These are phyloP conservation scores for Protomyctophum bolini DNA, from an alignment of 2,113 vertebrate species.

Conservation along the genomic window DNA sequence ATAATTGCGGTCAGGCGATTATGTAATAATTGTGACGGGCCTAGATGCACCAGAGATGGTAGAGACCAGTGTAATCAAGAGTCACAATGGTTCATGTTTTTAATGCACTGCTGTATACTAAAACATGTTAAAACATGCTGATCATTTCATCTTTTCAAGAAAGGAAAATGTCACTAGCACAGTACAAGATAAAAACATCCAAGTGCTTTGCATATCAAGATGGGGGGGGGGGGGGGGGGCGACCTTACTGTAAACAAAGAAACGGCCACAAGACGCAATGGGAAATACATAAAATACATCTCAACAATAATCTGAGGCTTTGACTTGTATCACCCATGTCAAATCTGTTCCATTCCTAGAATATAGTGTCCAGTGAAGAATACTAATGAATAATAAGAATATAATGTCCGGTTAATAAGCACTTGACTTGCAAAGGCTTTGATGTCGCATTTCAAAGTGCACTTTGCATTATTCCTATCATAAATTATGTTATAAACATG, in stretches of 20 bases:
- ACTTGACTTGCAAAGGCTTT: slow-evolving; percentile 22
- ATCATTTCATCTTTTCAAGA: slow-evolving; percentile 47
- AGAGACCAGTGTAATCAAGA: slow-evolving; percentile 4
- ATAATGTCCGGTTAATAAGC: too few relatives aligned
- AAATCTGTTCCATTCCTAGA: background rate
- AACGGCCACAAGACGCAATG: slow-evolving; percentile 32
- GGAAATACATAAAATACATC: slow-evolving; percentile 3
- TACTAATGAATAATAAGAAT: too few relatives aligned
- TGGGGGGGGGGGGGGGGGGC: background rate
- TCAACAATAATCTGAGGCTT: slow-evolving; percentile 21
- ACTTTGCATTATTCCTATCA: slow-evolving; percentile 17
- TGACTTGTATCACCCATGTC: slow-evolving; percentile 3
- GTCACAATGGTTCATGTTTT: background rate
- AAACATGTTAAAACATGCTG: slow-evolving; percentile 35
- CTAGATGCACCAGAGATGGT: background rate
- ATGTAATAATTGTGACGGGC: too few relatives aligned
- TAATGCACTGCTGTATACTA: slow-evolving; percentile 17
- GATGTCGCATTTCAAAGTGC: slow-evolving; percentile 16
- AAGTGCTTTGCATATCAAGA: slow-evolving; percentile 26
- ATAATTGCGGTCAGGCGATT: too few relatives aligned
- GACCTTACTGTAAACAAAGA: slow-evolving; percentile 2
- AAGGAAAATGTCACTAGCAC: slow-evolving; percentile 53
- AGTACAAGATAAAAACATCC: slow-evolving; percentile 44
- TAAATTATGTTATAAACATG: slow-evolving; percentile 10
- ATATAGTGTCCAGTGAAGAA: slow-evolving; percentile 1